Conservation (phyloP, 2,113 vertebrate genomes). For the Lampris incognitus region DNA sequence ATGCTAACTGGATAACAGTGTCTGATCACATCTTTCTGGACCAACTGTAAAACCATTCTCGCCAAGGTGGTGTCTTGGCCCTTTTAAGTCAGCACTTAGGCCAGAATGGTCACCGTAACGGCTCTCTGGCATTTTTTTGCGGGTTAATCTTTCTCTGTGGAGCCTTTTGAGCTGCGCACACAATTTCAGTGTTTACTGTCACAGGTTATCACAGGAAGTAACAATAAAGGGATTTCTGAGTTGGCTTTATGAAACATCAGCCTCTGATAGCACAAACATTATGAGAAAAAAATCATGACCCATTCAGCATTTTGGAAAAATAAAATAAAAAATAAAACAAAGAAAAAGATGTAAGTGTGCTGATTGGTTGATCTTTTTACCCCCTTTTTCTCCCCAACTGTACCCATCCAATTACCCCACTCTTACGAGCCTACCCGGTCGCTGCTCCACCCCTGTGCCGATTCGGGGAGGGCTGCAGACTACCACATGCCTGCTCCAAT, state of each 20-base stretch:
- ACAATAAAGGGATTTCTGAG: slow-evolving; percentile 12
- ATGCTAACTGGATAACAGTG: neutral
- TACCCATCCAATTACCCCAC: no score
- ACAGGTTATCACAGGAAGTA: neutral
- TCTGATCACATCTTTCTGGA: neutral
- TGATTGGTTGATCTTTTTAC: no score
- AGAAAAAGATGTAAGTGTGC: no score
- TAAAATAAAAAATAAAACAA: no score
- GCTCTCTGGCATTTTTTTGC: slow-evolving; percentile 10
- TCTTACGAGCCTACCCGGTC: no score
- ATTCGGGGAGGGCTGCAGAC: no score
- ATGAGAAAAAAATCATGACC: neutral
- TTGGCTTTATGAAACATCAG: neutral
- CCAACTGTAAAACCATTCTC: slow-evolving; percentile 18
- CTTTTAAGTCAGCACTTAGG: slow-evolving; percentile 7
- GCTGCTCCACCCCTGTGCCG: no score
- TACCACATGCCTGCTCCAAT: no score
- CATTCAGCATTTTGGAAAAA: neutral
- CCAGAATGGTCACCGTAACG: slow-evolving; percentile 1
- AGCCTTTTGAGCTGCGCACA: slow-evolving; percentile 30
- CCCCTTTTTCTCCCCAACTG: no score
- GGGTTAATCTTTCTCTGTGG: slow-evolving; percentile 14
- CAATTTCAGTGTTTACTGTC: slow-evolving; percentile 24
- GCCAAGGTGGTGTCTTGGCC: neutral
- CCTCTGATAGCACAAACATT: neutral